These are phyloP conservation scores for Sinocyclocheilus rhinocerous DNA, from an alignment of 2,113 vertebrate species.

Conservation along the genomic window DNA sequence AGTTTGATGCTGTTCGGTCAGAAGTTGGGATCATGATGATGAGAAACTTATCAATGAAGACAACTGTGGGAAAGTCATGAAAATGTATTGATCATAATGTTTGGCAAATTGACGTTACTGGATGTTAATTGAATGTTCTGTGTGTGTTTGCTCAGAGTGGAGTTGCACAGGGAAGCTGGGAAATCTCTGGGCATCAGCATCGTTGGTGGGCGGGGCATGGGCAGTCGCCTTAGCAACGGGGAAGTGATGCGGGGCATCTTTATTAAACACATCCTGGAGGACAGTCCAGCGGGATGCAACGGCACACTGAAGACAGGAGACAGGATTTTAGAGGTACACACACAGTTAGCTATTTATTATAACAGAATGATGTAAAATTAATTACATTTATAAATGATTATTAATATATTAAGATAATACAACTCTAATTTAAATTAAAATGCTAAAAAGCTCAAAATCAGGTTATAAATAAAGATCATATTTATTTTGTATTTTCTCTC, in stretches of 20 bases:
- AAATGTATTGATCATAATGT: background rate
- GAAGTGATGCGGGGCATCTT: constrained; percentile 99
- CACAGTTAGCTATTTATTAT: background rate
- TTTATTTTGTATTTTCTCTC: background rate
- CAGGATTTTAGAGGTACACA: constrained; percentile 91
- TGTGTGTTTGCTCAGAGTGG: constrained; percentile 77
- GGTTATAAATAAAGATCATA: background rate
- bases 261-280: constrained; percentile 95
- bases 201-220: constrained; percentile 96
- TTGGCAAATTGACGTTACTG: background rate
- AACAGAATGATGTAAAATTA: background rate
- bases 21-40: background rate
- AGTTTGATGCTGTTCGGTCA: background rate
- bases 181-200: constrained; percentile 98
- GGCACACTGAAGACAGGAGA: constrained; percentile 94
- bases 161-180: constrained; percentile 89
- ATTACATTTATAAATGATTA: background rate
- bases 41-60: background rate
- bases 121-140: background rate
- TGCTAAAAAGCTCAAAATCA: background rate
- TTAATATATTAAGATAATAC: background rate
- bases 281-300: constrained; percentile 93
- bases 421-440: background rate
- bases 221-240: constrained; percentile 92
- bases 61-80: background rate